Evolutionary conservation across 2,113 vertebrate species (phyloP).

Genomic region (Microtus pennsylvanicus): DNA sequence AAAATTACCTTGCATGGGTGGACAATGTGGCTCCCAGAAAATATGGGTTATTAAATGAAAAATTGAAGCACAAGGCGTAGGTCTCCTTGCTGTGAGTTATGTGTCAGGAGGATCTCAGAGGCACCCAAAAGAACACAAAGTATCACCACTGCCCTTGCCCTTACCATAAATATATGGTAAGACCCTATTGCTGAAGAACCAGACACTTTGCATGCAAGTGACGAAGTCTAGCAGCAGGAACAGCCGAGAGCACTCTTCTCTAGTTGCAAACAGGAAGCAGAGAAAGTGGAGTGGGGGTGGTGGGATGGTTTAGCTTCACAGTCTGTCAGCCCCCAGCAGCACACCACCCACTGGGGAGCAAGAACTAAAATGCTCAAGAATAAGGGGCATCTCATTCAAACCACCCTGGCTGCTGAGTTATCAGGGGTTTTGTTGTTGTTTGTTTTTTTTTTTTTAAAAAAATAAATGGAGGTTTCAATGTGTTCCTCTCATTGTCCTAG

Average conservation of each 20-base stretch:
- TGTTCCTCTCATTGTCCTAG: neutral
- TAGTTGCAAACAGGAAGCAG: neutral
- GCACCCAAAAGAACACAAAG: neutral
- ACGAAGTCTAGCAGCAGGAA: neutral
- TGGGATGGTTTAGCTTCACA: neutral
- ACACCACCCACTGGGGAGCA: neutral
- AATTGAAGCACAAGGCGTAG: neutral
- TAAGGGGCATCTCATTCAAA: neutral
- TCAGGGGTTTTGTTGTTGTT: neutral
- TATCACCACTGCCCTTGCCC: neutral
- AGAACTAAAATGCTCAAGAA: neutral
- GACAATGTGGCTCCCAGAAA: neutral
- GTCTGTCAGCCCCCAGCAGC: neutral
- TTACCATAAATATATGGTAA: no score
- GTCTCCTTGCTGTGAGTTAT: neutral
- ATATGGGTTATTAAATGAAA: neutral
- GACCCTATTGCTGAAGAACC: neutral
- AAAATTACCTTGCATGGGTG: neutral
- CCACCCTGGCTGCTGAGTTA: neutral
- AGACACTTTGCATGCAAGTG: no score
- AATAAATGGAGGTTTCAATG: neutral
- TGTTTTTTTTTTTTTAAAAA: neutral
- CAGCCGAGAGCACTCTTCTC: neutral
- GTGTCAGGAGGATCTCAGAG: no score
- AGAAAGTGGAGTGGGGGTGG: neutral